These are phyloP conservation scores for Tribolium freemani DNA, from an alignment of 2,888 invertebrate species.

Conservation along the genomic window DNA sequence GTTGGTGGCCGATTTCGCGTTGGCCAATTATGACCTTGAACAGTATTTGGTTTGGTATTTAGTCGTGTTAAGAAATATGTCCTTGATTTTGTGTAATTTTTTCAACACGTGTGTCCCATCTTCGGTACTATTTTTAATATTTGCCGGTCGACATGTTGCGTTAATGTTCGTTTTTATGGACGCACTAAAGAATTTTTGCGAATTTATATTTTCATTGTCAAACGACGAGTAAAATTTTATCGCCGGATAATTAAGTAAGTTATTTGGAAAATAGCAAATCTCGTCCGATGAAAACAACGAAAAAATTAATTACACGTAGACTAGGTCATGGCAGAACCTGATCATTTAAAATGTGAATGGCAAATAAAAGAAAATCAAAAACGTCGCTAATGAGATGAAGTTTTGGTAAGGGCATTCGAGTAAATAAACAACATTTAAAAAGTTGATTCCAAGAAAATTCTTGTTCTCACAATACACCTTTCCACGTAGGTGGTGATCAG, in stretches of 20 bases:
- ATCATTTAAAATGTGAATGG: constrained; percentile 1
- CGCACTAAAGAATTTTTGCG: constrained; percentile 21
- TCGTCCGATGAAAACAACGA: background rate
- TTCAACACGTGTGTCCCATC: constrained; percentile 38
- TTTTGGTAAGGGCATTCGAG: background rate
- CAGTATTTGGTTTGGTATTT: constrained; percentile 38
- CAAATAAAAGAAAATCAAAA: background rate
- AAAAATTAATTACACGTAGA: constrained; percentile 15
- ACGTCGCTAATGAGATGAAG: background rate
- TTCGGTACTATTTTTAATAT: constrained; percentile 35
- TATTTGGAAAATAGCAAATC: background rate
- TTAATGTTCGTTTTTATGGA: constrained; percentile 28
- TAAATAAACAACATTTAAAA: background rate
- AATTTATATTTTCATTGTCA: constrained; percentile 15
- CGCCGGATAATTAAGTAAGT: background rate
- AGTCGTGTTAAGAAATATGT: constrained; percentile 31
- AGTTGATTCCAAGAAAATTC: background rate
- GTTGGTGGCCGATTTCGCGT: constrained; percentile 9
- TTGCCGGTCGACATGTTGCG: constrained; percentile 14
- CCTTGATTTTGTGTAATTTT: constrained; percentile 34
- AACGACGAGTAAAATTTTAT: constrained; percentile 5
- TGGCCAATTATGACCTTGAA: constrained; percentile 25
- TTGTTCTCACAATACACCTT: background rate
- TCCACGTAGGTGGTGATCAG: too few relatives aligned
- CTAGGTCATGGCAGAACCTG: constrained; percentile 24